Evolutionary conservation across 2,797 vertebrate species (phyloP), one percentile per base, ranked within the genome.

Genomic region (Chloroceryle inda): DNA sequence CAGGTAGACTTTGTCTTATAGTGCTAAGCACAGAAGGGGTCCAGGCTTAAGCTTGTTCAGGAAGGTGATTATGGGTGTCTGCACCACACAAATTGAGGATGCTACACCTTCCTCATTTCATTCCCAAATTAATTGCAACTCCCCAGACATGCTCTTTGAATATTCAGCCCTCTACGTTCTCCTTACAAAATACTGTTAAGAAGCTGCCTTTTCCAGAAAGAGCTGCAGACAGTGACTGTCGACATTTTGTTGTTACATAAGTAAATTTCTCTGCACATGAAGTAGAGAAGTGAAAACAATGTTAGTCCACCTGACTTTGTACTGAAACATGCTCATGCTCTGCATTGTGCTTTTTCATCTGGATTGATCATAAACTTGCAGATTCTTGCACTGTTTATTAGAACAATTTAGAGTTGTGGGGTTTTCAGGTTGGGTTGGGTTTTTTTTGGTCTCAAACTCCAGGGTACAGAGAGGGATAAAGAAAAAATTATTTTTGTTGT

Each of bases 141-240:
- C 72, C 33, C 17, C 33, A 4, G 8, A 31, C 4, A 14, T 0
- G 0, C 33, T 23, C 23, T 13, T 33, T 49, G 55, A 90, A 69
- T 6, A 40, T 33, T 72, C 80, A 68, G 37, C 29, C 45, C 47
- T 89, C 40, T 24, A 11, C 3, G 0, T 59, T 92, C 44, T 77
- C n/a, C 45, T 47, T 74, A 67, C 4, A 38, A 71, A 62, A 66
- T 4, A 31, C 45, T n/a, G 67, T 18, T 37, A 85, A 44, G 62
- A 19, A 62, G 31, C 24, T 21, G n/a, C 29, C 68, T 81, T 55
- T 52, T 68, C 38, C 22, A 68, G 40, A 71, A 66, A 29, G 8
- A 21, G 45, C 35, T 47, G 50, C 50, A 91, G 35, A 22, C 92
- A 17, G 50, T 47, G 50, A 88, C 37, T 53, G 11, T 49, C 58